Conservation (phyloP, 2,888 invertebrate genomes). For the Dynastes grantii region DNA sequence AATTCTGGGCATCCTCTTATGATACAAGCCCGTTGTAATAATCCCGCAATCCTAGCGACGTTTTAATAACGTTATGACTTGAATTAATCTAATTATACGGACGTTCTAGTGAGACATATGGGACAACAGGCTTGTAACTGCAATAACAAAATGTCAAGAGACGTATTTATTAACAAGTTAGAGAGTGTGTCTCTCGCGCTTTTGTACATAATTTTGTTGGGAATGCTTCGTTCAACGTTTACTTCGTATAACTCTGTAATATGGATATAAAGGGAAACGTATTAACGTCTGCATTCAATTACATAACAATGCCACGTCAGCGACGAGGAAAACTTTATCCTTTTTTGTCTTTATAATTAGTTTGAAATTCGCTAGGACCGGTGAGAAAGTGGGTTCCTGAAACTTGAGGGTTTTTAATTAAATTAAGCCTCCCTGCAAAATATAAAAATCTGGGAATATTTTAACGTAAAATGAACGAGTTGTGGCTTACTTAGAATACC, state of each 20-base stretch:
- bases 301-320: conserved; percentile 32
- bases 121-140: conserved; percentile 40
- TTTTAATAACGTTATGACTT: conserved; percentile 47
- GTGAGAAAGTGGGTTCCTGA: not conserved
- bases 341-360: conserved; percentile 28
- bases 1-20: conserved; percentile 42
- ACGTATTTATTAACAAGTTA: conserved; percentile 49
- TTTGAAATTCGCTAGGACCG: conserved; percentile 4
- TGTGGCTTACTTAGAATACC: not conserved
- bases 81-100: conserved; percentile 50
- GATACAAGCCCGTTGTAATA: conserved; percentile 40
- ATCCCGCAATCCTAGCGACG: conserved; percentile 43
- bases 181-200: conserved; percentile 3
- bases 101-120: conserved; percentile 45
- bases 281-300: conserved; percentile 42
- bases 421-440: not conserved
- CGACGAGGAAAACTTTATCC: conserved; percentile 34
- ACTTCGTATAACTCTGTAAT: not conserved
- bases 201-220: conserved; percentile 31
- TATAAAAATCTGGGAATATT: conserved; percentile 15
- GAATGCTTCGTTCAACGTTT: conserved; percentile 12
- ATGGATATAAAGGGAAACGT: conserved; percentile 23
- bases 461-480: not conserved
- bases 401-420: conserved; percentile 25
- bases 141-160: conserved; percentile 48